These are phyloP conservation scores for Peromyscus eremicus DNA, from an alignment of 2,797 vertebrate genomes.

Conservation along the genomic window DNA sequence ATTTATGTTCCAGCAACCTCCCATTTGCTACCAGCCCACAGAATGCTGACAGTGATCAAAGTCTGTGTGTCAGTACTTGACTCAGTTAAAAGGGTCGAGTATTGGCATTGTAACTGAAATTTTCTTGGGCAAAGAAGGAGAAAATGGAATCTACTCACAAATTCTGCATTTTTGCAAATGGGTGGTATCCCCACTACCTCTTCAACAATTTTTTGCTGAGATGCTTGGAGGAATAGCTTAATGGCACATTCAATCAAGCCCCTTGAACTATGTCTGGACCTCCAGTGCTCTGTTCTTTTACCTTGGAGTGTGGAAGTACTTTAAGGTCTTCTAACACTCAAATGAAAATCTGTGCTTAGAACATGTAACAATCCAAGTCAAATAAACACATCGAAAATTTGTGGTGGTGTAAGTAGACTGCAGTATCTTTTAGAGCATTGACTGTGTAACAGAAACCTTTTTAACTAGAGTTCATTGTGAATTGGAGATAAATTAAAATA, in stretches of 20 bases:
- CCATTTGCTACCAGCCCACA: background rate
- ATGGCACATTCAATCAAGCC: background rate
- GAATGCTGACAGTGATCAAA: background rate
- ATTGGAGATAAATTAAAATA: background rate
- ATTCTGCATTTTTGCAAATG: background rate
- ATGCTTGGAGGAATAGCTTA: background rate
- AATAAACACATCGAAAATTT: background rate
- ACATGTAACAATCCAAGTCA: background rate
- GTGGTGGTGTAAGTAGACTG: background rate
- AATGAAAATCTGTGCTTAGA: background rate
- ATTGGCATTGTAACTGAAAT: background rate
- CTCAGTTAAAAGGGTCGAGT: background rate
- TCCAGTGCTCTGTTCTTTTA: background rate
- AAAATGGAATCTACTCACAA: background rate
- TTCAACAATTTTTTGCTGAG: background rate
- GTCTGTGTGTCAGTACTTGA: background rate
- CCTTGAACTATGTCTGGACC: background rate
- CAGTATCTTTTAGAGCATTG: background rate
- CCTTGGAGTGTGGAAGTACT: background rate
- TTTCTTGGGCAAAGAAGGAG: background rate
- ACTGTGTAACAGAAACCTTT: background rate
- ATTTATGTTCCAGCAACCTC: background rate
- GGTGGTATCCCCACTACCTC: accelerated
- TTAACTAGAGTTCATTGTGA: background rate
- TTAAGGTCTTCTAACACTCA: background rate